phyloP scores from a whole-genome alignment of 92 coral and sea anemone species.

The Meandrina meandrites region DNA sequence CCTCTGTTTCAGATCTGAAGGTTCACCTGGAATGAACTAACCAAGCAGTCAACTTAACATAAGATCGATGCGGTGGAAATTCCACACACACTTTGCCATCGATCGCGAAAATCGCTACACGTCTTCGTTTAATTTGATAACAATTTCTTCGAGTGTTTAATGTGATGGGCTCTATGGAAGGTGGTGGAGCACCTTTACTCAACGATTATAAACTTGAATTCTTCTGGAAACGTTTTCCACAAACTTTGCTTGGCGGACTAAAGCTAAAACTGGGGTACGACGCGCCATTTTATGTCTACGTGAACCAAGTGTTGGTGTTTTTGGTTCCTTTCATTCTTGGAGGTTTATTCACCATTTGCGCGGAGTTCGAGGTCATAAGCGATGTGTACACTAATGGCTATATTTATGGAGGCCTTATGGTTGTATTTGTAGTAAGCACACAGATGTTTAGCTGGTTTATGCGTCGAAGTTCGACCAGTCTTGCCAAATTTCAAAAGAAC shows the following conservation, averaged over 20 bases:
- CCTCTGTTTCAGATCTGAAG: neutral
- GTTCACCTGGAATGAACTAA: neutral
- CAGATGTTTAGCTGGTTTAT: conserved; percentile 69
- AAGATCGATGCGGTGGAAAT: neutral
- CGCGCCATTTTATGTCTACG: conserved; percentile 84
- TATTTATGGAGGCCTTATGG: conserved; percentile 74
- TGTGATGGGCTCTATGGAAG: conserved; percentile 81
- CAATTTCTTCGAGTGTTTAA: neutral
- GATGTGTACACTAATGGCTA: conserved; percentile 52
- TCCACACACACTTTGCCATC: neutral
- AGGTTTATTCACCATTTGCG: conserved; percentile 77
- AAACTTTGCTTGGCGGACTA: conserved; percentile 86
- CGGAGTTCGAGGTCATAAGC: conserved; percentile 69
- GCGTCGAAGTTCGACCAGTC: conserved; percentile 57
- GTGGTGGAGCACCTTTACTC: conserved; percentile 88
- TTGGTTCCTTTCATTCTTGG: conserved; percentile 76
- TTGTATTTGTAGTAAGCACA: conserved; percentile 48
- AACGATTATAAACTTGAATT: conserved; percentile 98
- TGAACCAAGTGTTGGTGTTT: conserved; percentile 81
- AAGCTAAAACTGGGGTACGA: conserved; percentile 86
- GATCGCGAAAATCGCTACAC: neutral
- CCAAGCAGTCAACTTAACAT: neutral
- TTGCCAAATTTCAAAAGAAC: conserved; percentile 70
- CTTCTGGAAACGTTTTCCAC: conserved; percentile 90
- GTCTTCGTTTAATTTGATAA: conserved; percentile 8